Conservation (phyloP, 2,113 vertebrate genomes). For the Hymenochirus boettgeri region DNA sequence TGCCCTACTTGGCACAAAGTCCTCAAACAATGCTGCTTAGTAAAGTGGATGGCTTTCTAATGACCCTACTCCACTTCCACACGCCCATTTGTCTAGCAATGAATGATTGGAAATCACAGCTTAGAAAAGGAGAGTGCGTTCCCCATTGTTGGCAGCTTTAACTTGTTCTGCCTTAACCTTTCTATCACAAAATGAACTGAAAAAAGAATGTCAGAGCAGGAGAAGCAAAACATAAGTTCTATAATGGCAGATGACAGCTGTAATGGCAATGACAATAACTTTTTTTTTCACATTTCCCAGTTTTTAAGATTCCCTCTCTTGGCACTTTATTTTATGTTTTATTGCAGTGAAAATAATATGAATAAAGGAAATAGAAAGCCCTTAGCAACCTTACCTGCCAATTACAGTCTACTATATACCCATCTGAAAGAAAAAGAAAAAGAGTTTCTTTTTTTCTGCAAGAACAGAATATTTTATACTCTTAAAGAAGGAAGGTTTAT, state of each 20-base stretch:
- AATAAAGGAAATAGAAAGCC: not conserved
- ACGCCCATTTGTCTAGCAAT: slow-evolving; percentile 12
- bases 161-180: slow-evolving; percentile 25
- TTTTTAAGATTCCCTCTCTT: slow-evolving; percentile 26
- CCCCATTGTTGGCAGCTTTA: slow-evolving; percentile 31
- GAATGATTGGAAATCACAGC: slow-evolving; percentile 25
- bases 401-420: slow-evolving; percentile 17
- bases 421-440: slow-evolving; percentile 5
- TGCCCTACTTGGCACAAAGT: slow-evolving; percentile 29
- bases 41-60: slow-evolving; percentile 24
- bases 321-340: slow-evolving; percentile 39
- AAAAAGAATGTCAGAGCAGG: slow-evolving; percentile 27
- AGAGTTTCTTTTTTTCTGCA: slow-evolving; percentile 17
- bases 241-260: slow-evolving; percentile 32
- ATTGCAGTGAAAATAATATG: slow-evolving; percentile 32
- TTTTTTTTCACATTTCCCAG: slow-evolving; percentile 15
- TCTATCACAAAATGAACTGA: slow-evolving; percentile 29
- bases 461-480: slow-evolving; percentile 32
- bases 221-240: slow-evolving; percentile 22
- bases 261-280: slow-evolving; percentile 22
- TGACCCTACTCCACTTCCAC: slow-evolving; percentile 12
- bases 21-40: slow-evolving; percentile 14
- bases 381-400: slow-evolving; percentile 8
- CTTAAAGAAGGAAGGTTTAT: slow-evolving; percentile 29
- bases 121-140: slow-evolving; percentile 5